These are phyloP conservation scores for Rhynchonycteris naso DNA, from an alignment of 2,797 vertebrate species.

Conservation along the genomic window DNA sequence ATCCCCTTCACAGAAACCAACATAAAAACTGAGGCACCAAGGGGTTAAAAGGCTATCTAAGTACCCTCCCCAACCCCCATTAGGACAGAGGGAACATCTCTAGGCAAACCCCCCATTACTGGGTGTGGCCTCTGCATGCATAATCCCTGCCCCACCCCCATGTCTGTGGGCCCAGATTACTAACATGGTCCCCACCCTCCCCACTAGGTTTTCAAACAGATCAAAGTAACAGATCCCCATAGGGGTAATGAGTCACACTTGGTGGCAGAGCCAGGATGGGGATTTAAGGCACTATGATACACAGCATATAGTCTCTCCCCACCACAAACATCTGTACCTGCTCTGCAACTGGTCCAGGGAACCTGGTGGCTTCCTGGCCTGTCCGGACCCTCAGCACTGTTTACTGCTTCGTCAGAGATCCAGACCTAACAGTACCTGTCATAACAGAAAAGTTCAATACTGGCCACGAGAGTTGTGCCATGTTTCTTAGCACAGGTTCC, in stretches of 20 bases:
- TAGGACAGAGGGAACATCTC: neutral
- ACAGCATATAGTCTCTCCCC: neutral
- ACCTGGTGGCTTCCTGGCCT: neutral
- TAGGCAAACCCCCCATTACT: neutral
- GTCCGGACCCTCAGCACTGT: neutral
- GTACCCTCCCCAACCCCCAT: neutral
- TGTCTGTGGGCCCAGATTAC: neutral
- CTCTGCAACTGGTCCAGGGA: neutral
- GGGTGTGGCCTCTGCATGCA: neutral
- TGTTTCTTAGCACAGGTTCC: neutral
- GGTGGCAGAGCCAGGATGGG: neutral
- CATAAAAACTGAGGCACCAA: neutral
- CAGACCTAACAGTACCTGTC: neutral
- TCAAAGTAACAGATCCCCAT: neutral
- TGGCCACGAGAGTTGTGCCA: neutral
- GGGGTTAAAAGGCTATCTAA: neutral
- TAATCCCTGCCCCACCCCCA: neutral
- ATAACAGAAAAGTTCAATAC: neutral
- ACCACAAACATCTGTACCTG: fast-evolving
- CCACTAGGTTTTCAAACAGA: neutral
- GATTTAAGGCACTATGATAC: neutral
- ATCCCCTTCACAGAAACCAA: neutral
- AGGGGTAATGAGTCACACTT: neutral
- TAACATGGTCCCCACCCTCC: neutral
- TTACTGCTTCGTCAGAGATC: neutral